Evolutionary conservation across 1,140 invertebrate genomes (phyloP).

Genomic region (Glossosoma conforme): DNA sequence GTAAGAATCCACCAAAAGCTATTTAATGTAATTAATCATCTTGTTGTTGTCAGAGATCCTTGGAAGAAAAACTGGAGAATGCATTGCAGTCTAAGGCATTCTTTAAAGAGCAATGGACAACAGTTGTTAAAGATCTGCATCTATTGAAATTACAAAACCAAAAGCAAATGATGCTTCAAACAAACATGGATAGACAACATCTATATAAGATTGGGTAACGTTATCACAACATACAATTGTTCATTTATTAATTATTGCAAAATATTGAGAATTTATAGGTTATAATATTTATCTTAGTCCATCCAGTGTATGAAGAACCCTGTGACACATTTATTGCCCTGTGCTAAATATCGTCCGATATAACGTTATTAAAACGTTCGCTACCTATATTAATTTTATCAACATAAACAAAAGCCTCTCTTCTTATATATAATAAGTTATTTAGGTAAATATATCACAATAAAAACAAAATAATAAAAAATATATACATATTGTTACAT

Average conservation of each 20-base stretch:
- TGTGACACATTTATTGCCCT: background rate
- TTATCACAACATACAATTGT: background rate
- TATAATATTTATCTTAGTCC: background rate
- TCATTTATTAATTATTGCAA: too few species aligned
- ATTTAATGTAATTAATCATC: background rate
- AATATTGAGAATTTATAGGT: background rate
- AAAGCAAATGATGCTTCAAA: slow-evolving; percentile 40
- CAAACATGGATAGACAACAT: slow-evolving; percentile 30
- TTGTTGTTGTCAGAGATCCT: slow-evolving; percentile 38
- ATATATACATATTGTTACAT: too few species aligned
- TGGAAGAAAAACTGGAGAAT: slow-evolving; percentile 54
- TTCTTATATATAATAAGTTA: too few species aligned
- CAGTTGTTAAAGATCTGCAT: slow-evolving; percentile 52
- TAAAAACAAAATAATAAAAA: too few species aligned
- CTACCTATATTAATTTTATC: background rate
- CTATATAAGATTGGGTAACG: slow-evolving; percentile 31
- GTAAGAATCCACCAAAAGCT: too few species aligned
- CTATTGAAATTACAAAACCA: slow-evolving; percentile 45
- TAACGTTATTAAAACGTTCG: background rate
- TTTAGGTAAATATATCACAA: too few species aligned
- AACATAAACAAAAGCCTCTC: too few species aligned
- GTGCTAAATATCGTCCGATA: background rate
- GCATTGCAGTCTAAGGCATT: slow-evolving; percentile 51
- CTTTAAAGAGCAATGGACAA: slow-evolving; percentile 58
- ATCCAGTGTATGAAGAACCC: background rate